Evolutionary conservation across 2,888 invertebrate species (phyloP).

Genomic region (Stenchaetothrips biformis): DNA sequence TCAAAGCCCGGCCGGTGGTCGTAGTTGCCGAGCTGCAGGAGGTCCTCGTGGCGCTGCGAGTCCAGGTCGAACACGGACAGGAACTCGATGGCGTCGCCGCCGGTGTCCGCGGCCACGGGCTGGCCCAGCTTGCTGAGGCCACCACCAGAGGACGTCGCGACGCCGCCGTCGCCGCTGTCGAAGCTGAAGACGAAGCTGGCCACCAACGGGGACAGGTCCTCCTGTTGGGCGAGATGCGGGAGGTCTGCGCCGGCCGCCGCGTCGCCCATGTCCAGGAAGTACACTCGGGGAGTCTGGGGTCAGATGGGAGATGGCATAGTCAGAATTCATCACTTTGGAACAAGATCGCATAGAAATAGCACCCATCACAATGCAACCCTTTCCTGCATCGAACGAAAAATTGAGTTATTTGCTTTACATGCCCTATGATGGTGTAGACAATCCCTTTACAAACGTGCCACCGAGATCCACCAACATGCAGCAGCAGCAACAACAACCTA

Average conservation of each 20-base stretch:
- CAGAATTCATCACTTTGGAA: too few species aligned
- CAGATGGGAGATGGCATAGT: too few species aligned
- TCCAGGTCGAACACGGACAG: constrained; percentile 20
- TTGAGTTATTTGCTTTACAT: too few species aligned
- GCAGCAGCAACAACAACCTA: too few species aligned
- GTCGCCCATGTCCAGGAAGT: not conserved
- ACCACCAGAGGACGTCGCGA: not conserved
- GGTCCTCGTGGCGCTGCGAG: constrained; percentile 2
- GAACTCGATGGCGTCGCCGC: not conserved
- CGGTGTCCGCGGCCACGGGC: not conserved
- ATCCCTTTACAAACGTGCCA: too few species aligned
- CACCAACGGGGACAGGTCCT: constrained; percentile 8
- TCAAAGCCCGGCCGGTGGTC: not conserved
- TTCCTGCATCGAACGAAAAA: too few species aligned
- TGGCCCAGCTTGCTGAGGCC: not conserved
- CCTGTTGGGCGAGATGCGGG: not conserved
- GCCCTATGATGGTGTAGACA: too few species aligned
- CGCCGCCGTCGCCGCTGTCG: not conserved
- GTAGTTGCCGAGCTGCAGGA: not conserved
- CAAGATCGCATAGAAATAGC: too few species aligned
- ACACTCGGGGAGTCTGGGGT: too few species aligned
- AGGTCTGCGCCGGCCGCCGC: not conserved
- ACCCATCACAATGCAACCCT: too few species aligned
- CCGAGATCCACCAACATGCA: too few species aligned
- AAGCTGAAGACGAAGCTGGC: constrained; percentile 22